These are phyloP conservation scores for Xiphias gladius DNA, from an alignment of 2,113 vertebrate genomes.

Conservation along the genomic window DNA sequence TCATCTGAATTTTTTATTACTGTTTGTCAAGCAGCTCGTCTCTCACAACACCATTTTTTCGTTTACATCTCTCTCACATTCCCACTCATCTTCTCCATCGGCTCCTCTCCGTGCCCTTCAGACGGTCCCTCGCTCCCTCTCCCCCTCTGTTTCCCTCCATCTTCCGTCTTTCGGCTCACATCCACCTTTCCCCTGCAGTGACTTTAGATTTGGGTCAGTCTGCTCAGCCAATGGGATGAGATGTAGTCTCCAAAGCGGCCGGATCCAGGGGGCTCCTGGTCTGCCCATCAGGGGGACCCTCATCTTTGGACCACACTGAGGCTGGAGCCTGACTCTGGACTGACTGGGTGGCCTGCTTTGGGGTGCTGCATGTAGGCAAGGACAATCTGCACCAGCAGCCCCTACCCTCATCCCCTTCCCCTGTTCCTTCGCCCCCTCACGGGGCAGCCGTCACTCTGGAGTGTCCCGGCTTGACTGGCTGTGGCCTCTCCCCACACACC, in stretches of 20 bases:
- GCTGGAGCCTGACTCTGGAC: constrained; percentile 75
- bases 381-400: constrained; percentile 70
- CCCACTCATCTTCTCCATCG: constrained; percentile 46
- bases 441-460: constrained; percentile 85
- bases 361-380: constrained; percentile 79
- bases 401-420: constrained; percentile 71
- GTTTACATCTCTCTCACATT: constrained; percentile 52
- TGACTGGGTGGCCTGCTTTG: constrained; percentile 71
- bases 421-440: constrained; percentile 59
- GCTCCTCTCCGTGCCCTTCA: constrained; percentile 82
- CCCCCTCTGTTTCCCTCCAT: constrained; percentile 65
- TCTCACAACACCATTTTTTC: constrained; percentile 33
- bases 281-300: constrained; percentile 74
- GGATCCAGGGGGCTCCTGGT: constrained; percentile 84
- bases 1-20: constrained; percentile 45
- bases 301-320: constrained; percentile 63
- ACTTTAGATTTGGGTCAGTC: constrained; percentile 78
- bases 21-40: constrained; percentile 40
- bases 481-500: constrained; percentile 83
- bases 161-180: constrained; percentile 57
- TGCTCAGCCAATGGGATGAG: constrained; percentile 82
- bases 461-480: constrained; percentile 82
- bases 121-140: constrained; percentile 62
- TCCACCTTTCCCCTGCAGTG: constrained; percentile 64
- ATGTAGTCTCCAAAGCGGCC: constrained; percentile 83